These are phyloP conservation scores for Aurelia aurita DNA, from an alignment of 30 jellyfish, hydroid and myxozoan species.

Conservation along the genomic window DNA sequence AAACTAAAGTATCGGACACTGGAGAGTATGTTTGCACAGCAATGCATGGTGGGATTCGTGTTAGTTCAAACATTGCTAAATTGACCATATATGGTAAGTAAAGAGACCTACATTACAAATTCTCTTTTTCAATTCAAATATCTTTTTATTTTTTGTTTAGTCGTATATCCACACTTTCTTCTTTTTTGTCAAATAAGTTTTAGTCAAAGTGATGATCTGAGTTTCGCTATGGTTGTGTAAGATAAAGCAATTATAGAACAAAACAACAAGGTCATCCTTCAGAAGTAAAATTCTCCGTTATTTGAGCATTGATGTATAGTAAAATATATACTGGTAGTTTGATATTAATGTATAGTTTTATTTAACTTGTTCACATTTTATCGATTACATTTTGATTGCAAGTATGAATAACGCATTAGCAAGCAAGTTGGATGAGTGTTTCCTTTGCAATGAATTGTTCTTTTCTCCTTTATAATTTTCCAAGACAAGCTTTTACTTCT, in stretches of 20 bases:
- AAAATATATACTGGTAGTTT: no score
- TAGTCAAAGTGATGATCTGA: neutral
- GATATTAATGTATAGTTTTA: no score
- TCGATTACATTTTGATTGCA: no score
- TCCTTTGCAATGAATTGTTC: neutral
- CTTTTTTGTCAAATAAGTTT: neutral
- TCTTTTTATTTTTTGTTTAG: neutral
- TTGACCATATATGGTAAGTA: conserved; percentile 85
- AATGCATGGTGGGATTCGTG: conserved; percentile 56
- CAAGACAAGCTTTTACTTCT: neutral
- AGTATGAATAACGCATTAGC: no score
- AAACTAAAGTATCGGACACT: conserved; percentile 65
- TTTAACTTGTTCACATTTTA: no score
- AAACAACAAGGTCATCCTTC: no score
- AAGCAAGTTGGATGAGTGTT: neutral
- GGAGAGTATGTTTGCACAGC: conserved; percentile 91
- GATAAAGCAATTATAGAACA: no score
- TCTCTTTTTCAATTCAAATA: neutral
- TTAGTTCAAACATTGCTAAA: conserved; percentile 73
- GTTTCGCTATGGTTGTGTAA: no score
- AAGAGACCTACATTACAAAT: neutral
- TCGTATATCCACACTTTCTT: no score
- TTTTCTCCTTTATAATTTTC: neutral
- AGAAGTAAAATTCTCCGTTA: no score
- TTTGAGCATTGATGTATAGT: no score